Percentiles rank a stretch among this genome's conserved stretches.
These are phyloP conservation scores for Cybosia mesomella DNA, from an alignment of 2,888 invertebrate genomes.

Conservation along the genomic window DNA sequence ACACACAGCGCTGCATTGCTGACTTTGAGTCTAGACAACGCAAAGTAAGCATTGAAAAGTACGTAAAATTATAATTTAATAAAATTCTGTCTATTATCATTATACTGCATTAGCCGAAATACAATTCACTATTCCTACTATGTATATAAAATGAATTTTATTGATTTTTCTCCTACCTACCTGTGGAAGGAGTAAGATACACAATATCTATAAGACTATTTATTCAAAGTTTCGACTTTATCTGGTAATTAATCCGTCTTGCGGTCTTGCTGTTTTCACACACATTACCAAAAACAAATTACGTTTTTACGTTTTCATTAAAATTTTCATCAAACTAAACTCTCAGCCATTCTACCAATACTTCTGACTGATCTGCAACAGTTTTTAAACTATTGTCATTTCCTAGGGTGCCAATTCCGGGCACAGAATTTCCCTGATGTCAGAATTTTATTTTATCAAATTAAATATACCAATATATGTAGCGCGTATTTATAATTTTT, in stretches of 20 bases:
- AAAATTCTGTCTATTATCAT: not conserved
- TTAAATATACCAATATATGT: no score
- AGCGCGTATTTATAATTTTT: no score
- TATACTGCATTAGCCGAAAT: not conserved
- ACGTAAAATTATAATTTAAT: not conserved
- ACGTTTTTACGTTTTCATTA: not conserved
- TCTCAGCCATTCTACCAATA: no score
- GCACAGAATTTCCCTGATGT: not conserved
- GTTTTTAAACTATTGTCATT: not conserved
- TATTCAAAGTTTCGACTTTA: not conserved
- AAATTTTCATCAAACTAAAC: not conserved
- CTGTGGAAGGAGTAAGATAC: not conserved
- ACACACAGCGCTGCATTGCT: no score
- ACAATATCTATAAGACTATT: not conserved
- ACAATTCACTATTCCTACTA: not conserved
- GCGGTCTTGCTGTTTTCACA: no score
- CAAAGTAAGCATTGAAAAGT: no score
- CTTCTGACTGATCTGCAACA: not conserved
- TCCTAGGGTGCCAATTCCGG: not conserved
- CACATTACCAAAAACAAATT: not conserved
- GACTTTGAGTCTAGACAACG: no score
- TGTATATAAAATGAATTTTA: no score
- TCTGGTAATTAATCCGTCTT: not conserved
- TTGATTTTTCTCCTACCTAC: not conserved
- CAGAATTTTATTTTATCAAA: not conserved